phyloP scores from a whole-genome alignment of 2,888 invertebrate genomes.

The Cheilosia grossa region DNA sequence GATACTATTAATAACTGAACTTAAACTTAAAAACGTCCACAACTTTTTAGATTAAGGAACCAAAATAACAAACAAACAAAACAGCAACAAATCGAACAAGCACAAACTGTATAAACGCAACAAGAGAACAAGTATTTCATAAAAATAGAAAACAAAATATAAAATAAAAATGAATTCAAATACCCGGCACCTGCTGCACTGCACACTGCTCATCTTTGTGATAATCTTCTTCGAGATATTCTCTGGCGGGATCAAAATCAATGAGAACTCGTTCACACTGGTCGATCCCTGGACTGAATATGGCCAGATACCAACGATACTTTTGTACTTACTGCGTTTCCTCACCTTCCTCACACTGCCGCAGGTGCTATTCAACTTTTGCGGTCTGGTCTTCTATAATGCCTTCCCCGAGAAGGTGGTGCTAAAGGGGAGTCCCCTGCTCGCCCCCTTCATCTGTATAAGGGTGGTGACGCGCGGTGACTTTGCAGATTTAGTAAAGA shows the following conservation, averaged over 20 bases:
- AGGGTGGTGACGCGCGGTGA: slow-evolving; percentile 97
- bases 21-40: slow-evolving; percentile 55
- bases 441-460: slow-evolving; percentile 97
- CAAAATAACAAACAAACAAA: slow-evolving; percentile 25
- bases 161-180: slow-evolving; percentile 81
- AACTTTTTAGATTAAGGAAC: slow-evolving; percentile 23
- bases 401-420: slow-evolving; percentile 96
- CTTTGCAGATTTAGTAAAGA: slow-evolving; percentile 94
- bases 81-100: slow-evolving; percentile 63
- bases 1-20: slow-evolving; percentile 29
- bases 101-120: slow-evolving; percentile 50
- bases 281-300: slow-evolving; percentile 93
- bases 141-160: slow-evolving; percentile 4
- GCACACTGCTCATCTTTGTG: slow-evolving; percentile 88
- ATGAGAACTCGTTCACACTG: slow-evolving; percentile 84
- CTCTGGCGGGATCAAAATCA: slow-evolving; percentile 86
- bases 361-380: slow-evolving; percentile 92
- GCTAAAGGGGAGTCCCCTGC: slow-evolving; percentile 93
- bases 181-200: slow-evolving; percentile 92
- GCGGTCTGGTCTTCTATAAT: slow-evolving; percentile 94
- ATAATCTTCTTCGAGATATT: slow-evolving; percentile 90
- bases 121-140: slow-evolving; percentile 30
- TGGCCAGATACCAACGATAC: slow-evolving; percentile 89
- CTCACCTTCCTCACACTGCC: slow-evolving; percentile 94
- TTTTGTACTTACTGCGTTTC: slow-evolving; percentile 90